Percentiles rank a stretch among this genome's conserved stretches.
Evolutionary conservation across 2,888 invertebrate species (phyloP).

Genomic region (Arrhopalites spinosus): DNA sequence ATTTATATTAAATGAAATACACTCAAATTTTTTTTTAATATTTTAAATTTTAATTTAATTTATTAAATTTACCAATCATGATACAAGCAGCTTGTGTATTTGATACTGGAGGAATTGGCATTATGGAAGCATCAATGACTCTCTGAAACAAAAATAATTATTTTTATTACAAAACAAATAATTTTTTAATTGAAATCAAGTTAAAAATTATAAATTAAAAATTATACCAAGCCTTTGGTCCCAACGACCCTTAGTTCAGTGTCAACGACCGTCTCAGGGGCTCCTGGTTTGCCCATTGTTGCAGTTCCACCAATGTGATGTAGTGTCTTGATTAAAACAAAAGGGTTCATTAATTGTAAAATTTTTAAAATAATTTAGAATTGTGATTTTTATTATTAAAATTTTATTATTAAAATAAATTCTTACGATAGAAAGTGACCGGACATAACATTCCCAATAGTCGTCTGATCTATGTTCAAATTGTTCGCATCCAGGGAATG

Average conservation of each 20-base stretch:
- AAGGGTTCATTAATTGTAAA: neutral
- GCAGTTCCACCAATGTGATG: constrained; percentile 30
- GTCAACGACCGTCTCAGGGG: constrained; percentile 22
- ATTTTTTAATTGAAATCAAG: neutral
- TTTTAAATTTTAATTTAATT: too few relatives aligned
- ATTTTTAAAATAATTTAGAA: neutral
- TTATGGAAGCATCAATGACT: constrained; percentile 13
- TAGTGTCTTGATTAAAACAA: neutral
- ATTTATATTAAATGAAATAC: too few relatives aligned
- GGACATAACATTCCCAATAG: constrained; percentile 51
- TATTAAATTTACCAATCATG: constrained; percentile 4
- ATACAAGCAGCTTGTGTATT: constrained; percentile 16
- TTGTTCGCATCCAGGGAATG: constrained; percentile 49
- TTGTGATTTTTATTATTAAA: neutral
- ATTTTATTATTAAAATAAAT: neutral
- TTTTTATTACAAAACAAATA: neutral
- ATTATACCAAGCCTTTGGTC: neutral
- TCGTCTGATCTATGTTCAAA: constrained; percentile 44
- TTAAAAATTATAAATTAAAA: neutral
- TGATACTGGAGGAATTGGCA: neutral
- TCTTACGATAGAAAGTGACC: neutral
- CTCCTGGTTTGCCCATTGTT: constrained; percentile 16
- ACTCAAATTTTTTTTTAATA: too few relatives aligned
- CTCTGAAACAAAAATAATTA: neutral
- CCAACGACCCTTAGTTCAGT: constrained; percentile 19